Evolutionary conservation across 2,888 invertebrate species (phyloP), one percentile per base, ranked within the genome.

Genomic region (Epistrophe eligans): DNA sequence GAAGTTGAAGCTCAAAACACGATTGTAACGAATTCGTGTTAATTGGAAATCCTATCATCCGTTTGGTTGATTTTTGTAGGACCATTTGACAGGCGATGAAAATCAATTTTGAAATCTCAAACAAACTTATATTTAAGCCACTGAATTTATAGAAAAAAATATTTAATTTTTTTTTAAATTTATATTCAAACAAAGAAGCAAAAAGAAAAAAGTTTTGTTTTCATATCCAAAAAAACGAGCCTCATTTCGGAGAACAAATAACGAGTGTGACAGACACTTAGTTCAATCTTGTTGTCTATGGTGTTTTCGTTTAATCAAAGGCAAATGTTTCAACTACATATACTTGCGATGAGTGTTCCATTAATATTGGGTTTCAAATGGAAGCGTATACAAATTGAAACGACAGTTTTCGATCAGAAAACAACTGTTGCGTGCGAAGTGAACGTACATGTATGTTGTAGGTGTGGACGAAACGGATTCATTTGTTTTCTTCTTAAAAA

Each of bases 11-110:
- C 77, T 73, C 55, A 45, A 62, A 62, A 73, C 60, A 55, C 77
- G n/a, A n/a, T n/a, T n/a, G 77, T 35, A 83, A 87, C 87, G 76
- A 87, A 83, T 87, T 79, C 83, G 76, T 83, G 87, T 87, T 87
- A 87, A 87, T 79, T 87, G 79, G 66, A 79, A 83, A 83, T 82
- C 87, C 83, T 67, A 87, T 85, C 85, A 82, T 85, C 71, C 67
- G 83, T 76, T 79, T 87, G 83, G 87, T 45, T 79, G 87, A 60
- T 48, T 74, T 76, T 38, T 66, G 35, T 50, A 45, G n/a, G 72
- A 77, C 83, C 77, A 55, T 73, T 60, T 72, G 84, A 81, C 81
- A 87, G 62, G 40, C 87, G 67, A 52, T 3, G 76, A 57, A 82
- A 87, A 83, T 87, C 48, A 57, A 83, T 79, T 87, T 58, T 10